Conservation (phyloP, 30 jellyfish, hydroid and myxozoan genomes). For the Cassiopea xamachana region DNA sequence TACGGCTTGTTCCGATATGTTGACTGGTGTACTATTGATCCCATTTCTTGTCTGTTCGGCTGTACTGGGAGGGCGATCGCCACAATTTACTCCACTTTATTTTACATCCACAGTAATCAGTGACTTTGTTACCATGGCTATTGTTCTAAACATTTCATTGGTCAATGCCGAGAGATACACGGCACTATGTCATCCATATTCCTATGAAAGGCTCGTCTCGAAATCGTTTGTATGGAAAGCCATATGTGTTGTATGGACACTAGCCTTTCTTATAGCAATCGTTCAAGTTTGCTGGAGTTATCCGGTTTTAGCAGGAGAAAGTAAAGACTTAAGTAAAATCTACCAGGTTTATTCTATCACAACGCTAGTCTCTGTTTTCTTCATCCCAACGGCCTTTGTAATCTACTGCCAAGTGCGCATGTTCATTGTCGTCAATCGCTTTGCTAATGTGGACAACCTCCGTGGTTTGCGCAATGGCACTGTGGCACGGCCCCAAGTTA, state of each 20-base stretch:
- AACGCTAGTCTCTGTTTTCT: slow-evolving; percentile 19
- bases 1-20: slow-evolving; percentile 56
- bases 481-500: slow-evolving; percentile 28
- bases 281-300: slow-evolving; percentile 62
- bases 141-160: slow-evolving; percentile 38
- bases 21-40: slow-evolving; percentile 63
- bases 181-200: slow-evolving; percentile 69
- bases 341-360: slow-evolving; percentile 37
- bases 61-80: slow-evolving; percentile 27
- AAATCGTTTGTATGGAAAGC: slow-evolving; percentile 1
- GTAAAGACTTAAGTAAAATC: neutral
- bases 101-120: slow-evolving; percentile 54
- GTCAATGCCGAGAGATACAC: slow-evolving; percentile 66
- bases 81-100: slow-evolving; percentile 4
- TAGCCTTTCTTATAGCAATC: slow-evolving; percentile 23
- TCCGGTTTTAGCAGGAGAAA: slow-evolving; percentile 29
- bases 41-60: slow-evolving; percentile 60
- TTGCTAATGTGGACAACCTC: slow-evolving; percentile 41
- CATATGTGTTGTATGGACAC: slow-evolving; percentile 50
- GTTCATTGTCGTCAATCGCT: slow-evolving; percentile 50
- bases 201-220: slow-evolving; percentile 42
- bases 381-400: slow-evolving; percentile 66
- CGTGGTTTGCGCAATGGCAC: slow-evolving; percentile 29
- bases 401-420: slow-evolving; percentile 57
- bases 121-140: slow-evolving; percentile 49